phyloP scores from a whole-genome alignment of 92 coral and sea anemone species.

The Hydrozoanthus gracilis region DNA sequence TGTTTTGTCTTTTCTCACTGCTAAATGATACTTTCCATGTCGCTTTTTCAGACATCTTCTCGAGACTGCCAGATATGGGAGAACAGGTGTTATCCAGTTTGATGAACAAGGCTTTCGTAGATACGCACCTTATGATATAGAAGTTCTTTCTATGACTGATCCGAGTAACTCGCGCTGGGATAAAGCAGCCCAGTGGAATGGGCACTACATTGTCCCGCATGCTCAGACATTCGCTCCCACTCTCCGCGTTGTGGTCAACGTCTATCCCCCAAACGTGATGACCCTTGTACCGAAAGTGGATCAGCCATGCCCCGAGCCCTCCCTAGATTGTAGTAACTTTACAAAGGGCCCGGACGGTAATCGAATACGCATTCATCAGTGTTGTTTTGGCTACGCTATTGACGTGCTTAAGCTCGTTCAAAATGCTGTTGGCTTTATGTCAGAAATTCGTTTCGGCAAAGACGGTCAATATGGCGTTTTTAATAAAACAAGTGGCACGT shows the following conservation, averaged over 20 bases:
- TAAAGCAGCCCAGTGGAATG: slow-evolving; percentile 64
- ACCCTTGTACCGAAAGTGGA: slow-evolving; percentile 62
- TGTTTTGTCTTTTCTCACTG: too few relatives aligned
- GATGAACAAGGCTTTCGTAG: slow-evolving; percentile 68
- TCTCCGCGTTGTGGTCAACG: slow-evolving; percentile 72
- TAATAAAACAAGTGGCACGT: slow-evolving; percentile 63
- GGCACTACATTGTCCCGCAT: slow-evolving; percentile 30
- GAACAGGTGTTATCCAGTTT: slow-evolving; percentile 68
- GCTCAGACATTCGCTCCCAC: slow-evolving; percentile 30
- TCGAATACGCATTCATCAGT: slow-evolving; percentile 35
- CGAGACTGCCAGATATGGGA: slow-evolving; percentile 54
- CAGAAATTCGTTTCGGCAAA: slow-evolving; percentile 60
- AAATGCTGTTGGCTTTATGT: slow-evolving; percentile 39
- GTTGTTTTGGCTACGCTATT: slow-evolving; percentile 87
- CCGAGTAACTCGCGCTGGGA: slow-evolving; percentile 41
- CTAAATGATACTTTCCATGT: not conserved
- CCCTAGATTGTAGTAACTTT: slow-evolving; percentile 58
- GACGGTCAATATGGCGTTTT: slow-evolving; percentile 87
- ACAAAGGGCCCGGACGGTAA: slow-evolving; percentile 51
- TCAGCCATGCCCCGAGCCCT: slow-evolving; percentile 67
- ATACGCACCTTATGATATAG: slow-evolving; percentile 55
- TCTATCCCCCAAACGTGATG: slow-evolving; percentile 84
- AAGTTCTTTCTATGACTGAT: slow-evolving; percentile 34
- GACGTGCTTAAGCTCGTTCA: slow-evolving; percentile 66
- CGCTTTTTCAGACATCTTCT: slow-evolving; percentile 55